Evolutionary conservation across 2,797 vertebrate species (phyloP).

Genomic region (Pachyuromys duprasi): DNA sequence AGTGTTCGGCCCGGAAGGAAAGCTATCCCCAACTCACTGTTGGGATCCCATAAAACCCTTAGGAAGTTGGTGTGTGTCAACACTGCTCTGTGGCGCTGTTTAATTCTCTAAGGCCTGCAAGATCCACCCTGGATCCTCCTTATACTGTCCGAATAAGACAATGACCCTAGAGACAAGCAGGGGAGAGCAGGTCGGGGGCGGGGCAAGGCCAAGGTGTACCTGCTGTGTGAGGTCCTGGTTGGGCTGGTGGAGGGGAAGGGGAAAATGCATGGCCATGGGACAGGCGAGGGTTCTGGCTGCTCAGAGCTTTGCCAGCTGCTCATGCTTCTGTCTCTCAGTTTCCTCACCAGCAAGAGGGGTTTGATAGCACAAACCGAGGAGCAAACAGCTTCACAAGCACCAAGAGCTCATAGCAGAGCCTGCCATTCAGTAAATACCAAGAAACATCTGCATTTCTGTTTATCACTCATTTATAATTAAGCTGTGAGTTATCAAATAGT

Average conservation of each 20-base stretch:
- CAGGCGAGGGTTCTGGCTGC: not conserved
- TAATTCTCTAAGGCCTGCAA: not conserved
- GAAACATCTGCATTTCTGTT: not conserved
- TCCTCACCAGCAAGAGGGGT: not conserved
- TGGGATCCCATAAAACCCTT: not conserved
- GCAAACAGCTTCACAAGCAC: not conserved
- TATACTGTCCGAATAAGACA: not conserved
- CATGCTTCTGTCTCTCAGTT: not conserved
- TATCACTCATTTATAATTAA: not conserved
- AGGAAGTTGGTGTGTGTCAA: not conserved
- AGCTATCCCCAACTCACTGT: not conserved
- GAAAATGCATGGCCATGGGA: not conserved
- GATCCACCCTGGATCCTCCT: not conserved
- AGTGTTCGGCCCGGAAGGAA: not conserved
- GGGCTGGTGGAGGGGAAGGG: not conserved
- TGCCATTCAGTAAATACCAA: not conserved
- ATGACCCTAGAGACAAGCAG: not conserved
- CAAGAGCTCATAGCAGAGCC: not conserved
- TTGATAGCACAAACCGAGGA: not conserved
- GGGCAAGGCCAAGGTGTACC: not conserved
- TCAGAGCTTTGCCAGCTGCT: not conserved
- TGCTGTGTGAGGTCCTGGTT: not conserved
- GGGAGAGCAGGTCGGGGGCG: too few relatives aligned
- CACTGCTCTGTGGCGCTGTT: not conserved
- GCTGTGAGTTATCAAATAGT: not conserved